A percentile compares a stretch with the other conserved stretches of the same genome.
Conservation (phyloP, 2,888 invertebrate species). For the Cartodere bifasciata region DNA sequence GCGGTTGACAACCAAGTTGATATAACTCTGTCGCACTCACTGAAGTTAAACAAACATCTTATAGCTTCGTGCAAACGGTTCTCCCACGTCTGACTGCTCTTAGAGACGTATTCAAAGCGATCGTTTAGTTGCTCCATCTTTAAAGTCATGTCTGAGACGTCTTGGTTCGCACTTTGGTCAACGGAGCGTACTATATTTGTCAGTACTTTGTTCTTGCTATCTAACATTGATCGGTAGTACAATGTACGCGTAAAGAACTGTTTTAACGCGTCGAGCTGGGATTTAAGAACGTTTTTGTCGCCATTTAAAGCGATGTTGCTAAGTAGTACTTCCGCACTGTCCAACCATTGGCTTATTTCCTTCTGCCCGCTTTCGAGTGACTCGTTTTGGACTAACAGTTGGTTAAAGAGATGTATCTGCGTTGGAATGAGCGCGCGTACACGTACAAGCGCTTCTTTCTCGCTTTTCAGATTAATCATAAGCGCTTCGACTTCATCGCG, state of each 20-base stretch:
- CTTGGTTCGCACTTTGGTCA: slow-evolving; percentile 60
- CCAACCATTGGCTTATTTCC: slow-evolving; percentile 79
- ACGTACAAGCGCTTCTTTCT: slow-evolving; percentile 77
- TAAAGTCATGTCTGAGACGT: slow-evolving; percentile 54
- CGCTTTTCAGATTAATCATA: slow-evolving; percentile 76
- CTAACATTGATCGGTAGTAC: slow-evolving; percentile 87
- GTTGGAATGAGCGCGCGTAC: slow-evolving; percentile 73
- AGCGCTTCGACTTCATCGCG: slow-evolving; percentile 84
- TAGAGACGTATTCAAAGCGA: slow-evolving; percentile 66
- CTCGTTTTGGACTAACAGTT: slow-evolving; percentile 77
- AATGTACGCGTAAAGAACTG: slow-evolving; percentile 78
- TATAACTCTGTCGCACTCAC: slow-evolving; percentile 63
- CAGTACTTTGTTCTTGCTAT: slow-evolving; percentile 89
- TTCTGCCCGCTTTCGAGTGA: slow-evolving; percentile 76
- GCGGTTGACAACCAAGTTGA: slow-evolving; percentile 81
- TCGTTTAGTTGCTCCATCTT: slow-evolving; percentile 72
- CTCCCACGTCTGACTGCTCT: slow-evolving; percentile 64
- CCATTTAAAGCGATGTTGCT: slow-evolving; percentile 44
- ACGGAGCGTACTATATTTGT: slow-evolving; percentile 73
- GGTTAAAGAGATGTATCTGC: slow-evolving; percentile 70
- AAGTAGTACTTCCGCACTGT: slow-evolving; percentile 67
- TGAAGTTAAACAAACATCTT: slow-evolving; percentile 75
- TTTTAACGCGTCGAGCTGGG: slow-evolving; percentile 69
- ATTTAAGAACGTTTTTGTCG: slow-evolving; percentile 59
- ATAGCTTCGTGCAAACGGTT: slow-evolving; percentile 66